phyloP scores from a whole-genome alignment of 2,113 vertebrate genomes.

The Epinephelus fuscoguttatus region DNA sequence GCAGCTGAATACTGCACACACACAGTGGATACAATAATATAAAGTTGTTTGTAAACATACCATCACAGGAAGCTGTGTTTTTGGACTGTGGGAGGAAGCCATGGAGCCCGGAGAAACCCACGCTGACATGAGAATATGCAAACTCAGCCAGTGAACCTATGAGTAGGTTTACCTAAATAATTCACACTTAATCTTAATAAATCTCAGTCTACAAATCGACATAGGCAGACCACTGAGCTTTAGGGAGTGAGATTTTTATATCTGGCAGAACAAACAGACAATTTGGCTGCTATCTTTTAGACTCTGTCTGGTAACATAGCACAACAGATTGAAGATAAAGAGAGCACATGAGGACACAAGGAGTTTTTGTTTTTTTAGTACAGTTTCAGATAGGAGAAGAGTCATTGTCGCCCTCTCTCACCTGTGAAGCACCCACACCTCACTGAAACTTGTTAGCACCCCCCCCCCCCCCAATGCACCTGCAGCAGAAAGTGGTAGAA shows the following conservation, averaged over 20 bases:
- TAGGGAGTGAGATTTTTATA: not conserved
- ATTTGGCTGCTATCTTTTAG: not conserved
- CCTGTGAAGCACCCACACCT: not conserved
- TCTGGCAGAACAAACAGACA: not conserved
- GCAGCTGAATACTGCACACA: not conserved
- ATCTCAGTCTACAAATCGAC: not conserved
- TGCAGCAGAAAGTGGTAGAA: not conserved
- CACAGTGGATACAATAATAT: not conserved
- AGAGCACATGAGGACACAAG: not conserved
- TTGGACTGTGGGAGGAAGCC: too few species aligned
- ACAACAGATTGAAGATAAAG: not conserved
- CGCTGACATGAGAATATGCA: too few species aligned
- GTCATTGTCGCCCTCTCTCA: not conserved
- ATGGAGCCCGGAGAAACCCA: too few species aligned
- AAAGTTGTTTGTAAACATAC: not conserved
- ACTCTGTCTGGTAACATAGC: not conserved
- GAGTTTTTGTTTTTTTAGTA: not conserved
- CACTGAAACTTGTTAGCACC: conserved; percentile 4
- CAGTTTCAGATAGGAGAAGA: not conserved
- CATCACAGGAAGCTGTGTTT: too few species aligned
- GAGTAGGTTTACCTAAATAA: not conserved
- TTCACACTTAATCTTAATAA: not conserved
- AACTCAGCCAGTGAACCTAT: too few species aligned
- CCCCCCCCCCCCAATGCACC: not conserved
- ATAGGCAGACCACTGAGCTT: not conserved